Evolutionary conservation across 2,888 invertebrate species (phyloP), one percentile per base, ranked within the genome.

Genomic region (Melieria picta): DNA sequence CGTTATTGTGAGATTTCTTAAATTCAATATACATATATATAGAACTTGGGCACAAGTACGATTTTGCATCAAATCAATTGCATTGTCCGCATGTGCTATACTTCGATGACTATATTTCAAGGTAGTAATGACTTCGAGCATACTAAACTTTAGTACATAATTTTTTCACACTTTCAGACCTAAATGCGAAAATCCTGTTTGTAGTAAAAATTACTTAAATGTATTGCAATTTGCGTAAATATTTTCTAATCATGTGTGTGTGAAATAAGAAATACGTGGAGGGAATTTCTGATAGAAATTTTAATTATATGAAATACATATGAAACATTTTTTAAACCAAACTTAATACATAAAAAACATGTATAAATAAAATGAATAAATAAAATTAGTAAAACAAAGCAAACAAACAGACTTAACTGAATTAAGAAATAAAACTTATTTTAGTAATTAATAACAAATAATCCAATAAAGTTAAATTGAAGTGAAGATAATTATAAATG

Each of bases 391-490:
- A 45, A 67, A 60, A 48, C 46, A 60, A 47, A 67, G 58, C 61
- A 57, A 57, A 58, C 58, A 58, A 58, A 58, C 65, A 57, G 65
- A 65, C 65, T 65, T 46, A 56, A 65, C 56, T 57, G 65, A 46
- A 57, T 7, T 11, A 13, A n/a, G 13, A 69, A 66, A 70, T 69
- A 75, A 69, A 73, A 70, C 52, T 61, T 67, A 60, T 67, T 67
- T 67, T 67, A 67, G 67, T 67, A 58, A 67, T 67, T 67, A 67
- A 67, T 60, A 67, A 60, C 58, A 67, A 67, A 50, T 50, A 67
- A 58, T 67, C 50, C 67, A 67, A 67, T 67, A 67, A 67, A 67
- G 67, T 67, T 67, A 60, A 67, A 67, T 67, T 50, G 43, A 67
- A 67, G 58, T 58, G 48, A 57, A 67, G n/a, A 67, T 42, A 67